Conservation (phyloP, 2,113 vertebrate genomes). For the Vulpes lagopus region DNA sequence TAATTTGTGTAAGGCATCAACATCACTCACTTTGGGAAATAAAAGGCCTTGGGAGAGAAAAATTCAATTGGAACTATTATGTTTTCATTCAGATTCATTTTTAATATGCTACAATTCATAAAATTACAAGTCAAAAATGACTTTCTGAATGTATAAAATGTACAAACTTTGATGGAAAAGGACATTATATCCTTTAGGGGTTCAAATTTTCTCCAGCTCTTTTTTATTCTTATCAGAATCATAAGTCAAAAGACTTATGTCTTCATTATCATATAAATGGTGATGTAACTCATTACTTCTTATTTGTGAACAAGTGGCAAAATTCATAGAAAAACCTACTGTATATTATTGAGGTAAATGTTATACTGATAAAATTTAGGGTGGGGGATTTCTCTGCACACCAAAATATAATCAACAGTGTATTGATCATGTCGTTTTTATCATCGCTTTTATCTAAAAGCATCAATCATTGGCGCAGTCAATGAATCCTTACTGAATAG, state of each 20-base stretch:
- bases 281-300: neutral
- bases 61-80: neutral
- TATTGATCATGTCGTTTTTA: neutral
- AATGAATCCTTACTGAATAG: neutral
- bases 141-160: slow-evolving; percentile 32
- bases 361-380: neutral
- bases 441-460: neutral
- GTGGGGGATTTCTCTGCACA: neutral
- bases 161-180: neutral
- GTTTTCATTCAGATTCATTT: slow-evolving; percentile 59
- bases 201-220: slow-evolving; percentile 29
- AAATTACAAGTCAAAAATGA: slow-evolving; percentile 40
- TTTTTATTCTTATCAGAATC: slow-evolving; percentile 2
- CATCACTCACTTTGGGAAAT: neutral
- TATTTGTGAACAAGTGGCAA: neutral
- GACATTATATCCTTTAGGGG: neutral
- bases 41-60: neutral
- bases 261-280: neutral
- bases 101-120: slow-evolving; percentile 53
- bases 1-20: slow-evolving; percentile 4
- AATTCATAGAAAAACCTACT: neutral
- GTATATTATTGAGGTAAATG: neutral
- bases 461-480: neutral
- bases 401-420: neutral
- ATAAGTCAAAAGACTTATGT: neutral